Percentiles rank a stretch among this genome's conserved stretches.
These are phyloP conservation scores for Mactromeris polynyma DNA, from an alignment of 2,888 invertebrate species.

Conservation along the genomic window DNA sequence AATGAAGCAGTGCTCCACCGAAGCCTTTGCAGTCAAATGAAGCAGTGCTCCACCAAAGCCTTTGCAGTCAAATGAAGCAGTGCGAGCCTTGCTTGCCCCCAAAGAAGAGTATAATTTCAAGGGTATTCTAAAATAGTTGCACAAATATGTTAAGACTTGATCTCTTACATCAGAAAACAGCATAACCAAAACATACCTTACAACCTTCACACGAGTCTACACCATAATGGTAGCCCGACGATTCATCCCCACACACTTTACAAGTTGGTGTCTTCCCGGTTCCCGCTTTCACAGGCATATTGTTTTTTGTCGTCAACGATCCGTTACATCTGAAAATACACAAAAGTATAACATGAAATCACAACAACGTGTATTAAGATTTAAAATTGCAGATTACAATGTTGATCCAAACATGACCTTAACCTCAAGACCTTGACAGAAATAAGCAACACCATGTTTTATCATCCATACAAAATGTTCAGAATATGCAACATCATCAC, in stretches of 20 bases:
- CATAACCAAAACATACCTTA: conserved; percentile 82
- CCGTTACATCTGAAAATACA: conserved; percentile 52
- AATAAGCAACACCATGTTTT: neutral
- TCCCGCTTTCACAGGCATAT: conserved; percentile 67
- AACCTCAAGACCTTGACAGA: neutral
- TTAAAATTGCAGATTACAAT: neutral
- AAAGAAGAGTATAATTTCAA: too few relatives aligned
- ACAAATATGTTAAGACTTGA: neutral
- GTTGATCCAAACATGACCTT: neutral
- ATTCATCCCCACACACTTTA: conserved; percentile 86
- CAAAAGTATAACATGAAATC: neutral
- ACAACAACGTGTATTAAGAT: neutral
- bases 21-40: too few relatives aligned
- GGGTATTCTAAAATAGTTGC: too few relatives aligned
- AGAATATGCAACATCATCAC: too few relatives aligned
- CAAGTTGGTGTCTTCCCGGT: conserved; percentile 82
- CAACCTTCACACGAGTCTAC: conserved; percentile 87
- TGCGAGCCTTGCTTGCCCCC: too few relatives aligned
- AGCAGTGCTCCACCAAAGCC: too few relatives aligned
- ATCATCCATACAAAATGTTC: too few relatives aligned
- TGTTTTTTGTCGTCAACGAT: conserved; percentile 42
- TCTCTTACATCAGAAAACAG: neutral
- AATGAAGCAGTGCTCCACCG: too few relatives aligned
- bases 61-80: too few relatives aligned
- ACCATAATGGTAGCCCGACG: conserved; percentile 86